These are phyloP conservation scores for Troides aeacus DNA, from an alignment of 2,888 invertebrate genomes.

Conservation along the genomic window DNA sequence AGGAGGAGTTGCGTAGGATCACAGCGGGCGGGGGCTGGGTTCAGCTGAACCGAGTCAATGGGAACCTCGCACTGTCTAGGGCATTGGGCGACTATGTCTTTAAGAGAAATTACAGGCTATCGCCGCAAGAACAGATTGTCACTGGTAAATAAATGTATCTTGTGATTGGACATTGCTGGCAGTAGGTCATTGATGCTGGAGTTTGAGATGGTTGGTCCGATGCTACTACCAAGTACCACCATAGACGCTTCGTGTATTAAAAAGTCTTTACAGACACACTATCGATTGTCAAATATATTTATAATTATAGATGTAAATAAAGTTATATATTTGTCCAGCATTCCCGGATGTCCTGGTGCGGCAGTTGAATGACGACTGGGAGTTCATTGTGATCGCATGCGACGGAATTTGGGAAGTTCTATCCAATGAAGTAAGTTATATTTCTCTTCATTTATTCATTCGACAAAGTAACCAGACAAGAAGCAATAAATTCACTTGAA, in stretches of 20 bases:
- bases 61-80: conserved; percentile 96
- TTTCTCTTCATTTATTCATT: too few relatives aligned
- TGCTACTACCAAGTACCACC: too few relatives aligned
- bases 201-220: too few relatives aligned
- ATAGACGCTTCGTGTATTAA: too few relatives aligned
- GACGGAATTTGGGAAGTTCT: conserved; percentile 99
- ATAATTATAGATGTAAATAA: neutral
- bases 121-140: conserved; percentile 97
- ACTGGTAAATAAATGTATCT: conserved; percentile 83
- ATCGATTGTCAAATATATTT: too few relatives aligned
- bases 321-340: conserved; percentile 78
- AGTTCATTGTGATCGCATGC: conserved; percentile 97
- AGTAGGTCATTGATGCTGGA: too few relatives aligned
- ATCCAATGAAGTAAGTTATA: conserved; percentile 85
- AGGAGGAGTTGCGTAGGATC: conserved; percentile 92
- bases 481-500: too few relatives aligned
- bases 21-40: conserved; percentile 98
- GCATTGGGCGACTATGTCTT: conserved; percentile 98
- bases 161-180: too few relatives aligned
- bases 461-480: too few relatives aligned
- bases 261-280: too few relatives aligned
- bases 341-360: conserved; percentile 94
- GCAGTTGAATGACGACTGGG: conserved; percentile 92
- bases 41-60: conserved; percentile 98
- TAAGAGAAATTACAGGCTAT: conserved; percentile 92